phyloP scores from a whole-genome alignment of 2,888 invertebrate genomes.

The Charanyca ferruginea region DNA sequence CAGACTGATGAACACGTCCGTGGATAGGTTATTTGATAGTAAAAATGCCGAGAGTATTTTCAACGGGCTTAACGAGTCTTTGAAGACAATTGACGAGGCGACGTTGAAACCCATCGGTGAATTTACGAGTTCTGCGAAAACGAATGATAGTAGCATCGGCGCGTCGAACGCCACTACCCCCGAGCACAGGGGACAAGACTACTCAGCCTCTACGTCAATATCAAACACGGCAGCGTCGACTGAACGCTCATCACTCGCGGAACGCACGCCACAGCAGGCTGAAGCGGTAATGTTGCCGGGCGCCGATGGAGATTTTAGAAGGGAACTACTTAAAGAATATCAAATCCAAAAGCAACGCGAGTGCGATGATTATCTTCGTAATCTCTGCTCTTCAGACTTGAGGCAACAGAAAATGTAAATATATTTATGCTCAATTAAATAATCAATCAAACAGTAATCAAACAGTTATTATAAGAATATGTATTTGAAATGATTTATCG shows the following conservation, averaged over 20 bases:
- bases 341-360: constrained; percentile 94
- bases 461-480: constrained; percentile 31
- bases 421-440: constrained; percentile 30
- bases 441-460: no score
- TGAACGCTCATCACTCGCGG: constrained; percentile 83
- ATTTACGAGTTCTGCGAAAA: constrained; percentile 71
- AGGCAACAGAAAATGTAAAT: constrained; percentile 84
- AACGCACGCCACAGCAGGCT: constrained; percentile 76
- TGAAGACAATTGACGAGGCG: constrained; percentile 84
- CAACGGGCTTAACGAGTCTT: constrained; percentile 92
- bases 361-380: constrained; percentile 87
- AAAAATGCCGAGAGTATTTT: constrained; percentile 94
- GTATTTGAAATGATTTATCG: constrained; percentile 12
- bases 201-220: constrained; percentile 91
- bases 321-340: constrained; percentile 95
- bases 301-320: constrained; percentile 85
- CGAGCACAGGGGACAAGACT: constrained; percentile 93
- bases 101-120: constrained; percentile 79
- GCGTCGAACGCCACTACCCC: constrained; percentile 92
- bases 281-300: constrained; percentile 75
- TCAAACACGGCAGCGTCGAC: constrained; percentile 94
- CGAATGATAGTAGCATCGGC: constrained; percentile 80
- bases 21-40: constrained; percentile 96
- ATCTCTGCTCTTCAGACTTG: constrained; percentile 84
- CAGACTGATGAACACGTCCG: constrained; percentile 97